Base-by-base conservation (phyloP, 2,113 vertebrate species). In the Eptatretus burgeri region DNA sequence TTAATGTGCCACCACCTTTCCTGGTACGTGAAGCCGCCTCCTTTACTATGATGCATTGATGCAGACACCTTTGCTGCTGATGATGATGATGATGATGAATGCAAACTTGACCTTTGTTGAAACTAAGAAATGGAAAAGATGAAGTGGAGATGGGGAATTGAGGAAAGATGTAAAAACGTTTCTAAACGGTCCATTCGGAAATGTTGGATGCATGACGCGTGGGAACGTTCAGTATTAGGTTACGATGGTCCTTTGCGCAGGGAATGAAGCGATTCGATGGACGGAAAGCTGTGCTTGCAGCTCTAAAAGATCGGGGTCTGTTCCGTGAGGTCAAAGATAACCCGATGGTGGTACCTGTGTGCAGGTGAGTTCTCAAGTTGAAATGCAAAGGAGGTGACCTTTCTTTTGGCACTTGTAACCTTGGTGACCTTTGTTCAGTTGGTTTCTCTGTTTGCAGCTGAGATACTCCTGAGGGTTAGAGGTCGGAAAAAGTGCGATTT, bases 271-370 rank as follows among this genome's bases (percentile, higher is more conserved):
- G 84, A 18, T 89, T 89, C 64, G 82, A 84, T 66, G 84, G 83
- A 65, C 78, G 84, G 67, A 82, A 77, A 66, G 76, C 74, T 0
- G 84, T 89, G 49, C 71, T 86, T 19, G 77, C 77, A 14, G 81
- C 82, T 0, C 74, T 89, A 65, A 81, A 82, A 68, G 77, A 81
- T 64, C 71, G 62, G 63, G 79, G 81, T 2, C 78, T 82, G 13
- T 86, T 85, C 64, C 81, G 76, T 49, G 82, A 80, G 18, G 65
- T 81, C 51, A 75, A 81, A 72, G 84, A 89, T 71, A 85, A 89
- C 69, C 83, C 84, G n/a, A 89, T 89, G 85, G 81, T 86, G 60
- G 84, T 89, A 11, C 85, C 85, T 0, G 73, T 89, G 14, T 89
- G 85, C 81, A 89, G 81, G 85, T 87, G 73, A 72, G 62, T 41